Conservation (phyloP, 2,797 vertebrate genomes). For the Holocentrus rufus region DNA sequence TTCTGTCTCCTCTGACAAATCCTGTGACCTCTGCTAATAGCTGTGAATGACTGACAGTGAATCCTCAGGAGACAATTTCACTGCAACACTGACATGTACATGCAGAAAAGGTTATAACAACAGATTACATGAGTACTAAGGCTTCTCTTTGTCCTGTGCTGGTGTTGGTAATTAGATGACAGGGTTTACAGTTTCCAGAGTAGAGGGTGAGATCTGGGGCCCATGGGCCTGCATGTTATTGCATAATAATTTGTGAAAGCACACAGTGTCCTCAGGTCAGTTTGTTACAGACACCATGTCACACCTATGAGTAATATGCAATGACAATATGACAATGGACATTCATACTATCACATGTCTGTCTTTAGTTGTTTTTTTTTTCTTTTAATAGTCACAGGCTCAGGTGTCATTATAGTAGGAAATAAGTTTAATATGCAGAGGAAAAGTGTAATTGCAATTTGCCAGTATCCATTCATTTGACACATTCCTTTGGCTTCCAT, state of each 20-base stretch:
- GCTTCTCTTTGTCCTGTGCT: slow-evolving; percentile 52
- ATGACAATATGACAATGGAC: slow-evolving; percentile 46
- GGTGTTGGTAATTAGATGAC: slow-evolving; percentile 53
- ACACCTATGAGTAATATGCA: slow-evolving; percentile 49
- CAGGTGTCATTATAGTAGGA: too few relatives aligned
- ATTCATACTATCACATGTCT: slow-evolving; percentile 33
- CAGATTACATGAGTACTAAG: slow-evolving; percentile 48
- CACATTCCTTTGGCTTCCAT: too few relatives aligned
- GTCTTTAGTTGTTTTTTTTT: slow-evolving; percentile 49
- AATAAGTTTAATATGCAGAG: too few relatives aligned
- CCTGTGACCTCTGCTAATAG: slow-evolving; percentile 23
- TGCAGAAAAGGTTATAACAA: slow-evolving; percentile 25
- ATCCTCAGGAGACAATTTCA: slow-evolving; percentile 38
- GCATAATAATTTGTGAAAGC: slow-evolving; percentile 53
- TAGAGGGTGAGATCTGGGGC: slow-evolving; percentile 39
- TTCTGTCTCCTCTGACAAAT: slow-evolving; percentile 13
- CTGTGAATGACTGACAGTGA: slow-evolving; percentile 24
- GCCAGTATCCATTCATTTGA: too few relatives aligned
- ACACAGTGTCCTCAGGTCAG: slow-evolving; percentile 48
- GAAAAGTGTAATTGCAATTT: too few relatives aligned
- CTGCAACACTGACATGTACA: slow-evolving; percentile 20
- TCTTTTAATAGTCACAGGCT: slow-evolving; percentile 53
- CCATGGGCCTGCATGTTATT: slow-evolving; percentile 33
- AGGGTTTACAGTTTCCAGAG: slow-evolving; percentile 57
- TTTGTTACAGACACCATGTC: slow-evolving; percentile 61